phyloP scores from a whole-genome alignment of 2,888 invertebrate genomes.

The Odontomyia ornata region DNA sequence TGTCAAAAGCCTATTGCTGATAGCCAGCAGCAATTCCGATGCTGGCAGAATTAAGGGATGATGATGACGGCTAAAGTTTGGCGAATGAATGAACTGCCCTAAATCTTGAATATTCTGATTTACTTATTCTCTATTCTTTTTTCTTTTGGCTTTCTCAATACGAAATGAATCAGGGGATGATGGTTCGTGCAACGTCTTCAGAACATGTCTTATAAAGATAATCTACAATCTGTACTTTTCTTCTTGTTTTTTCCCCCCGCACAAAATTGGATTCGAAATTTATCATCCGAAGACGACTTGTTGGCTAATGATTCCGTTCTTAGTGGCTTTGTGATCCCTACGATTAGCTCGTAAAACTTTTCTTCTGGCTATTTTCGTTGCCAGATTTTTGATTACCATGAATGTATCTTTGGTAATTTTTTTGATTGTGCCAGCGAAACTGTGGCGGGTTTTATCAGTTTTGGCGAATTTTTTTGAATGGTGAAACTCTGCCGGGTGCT shows the following conservation, averaged over 20 bases:
- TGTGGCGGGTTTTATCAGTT: not conserved
- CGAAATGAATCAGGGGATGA: too few species aligned
- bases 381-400: not conserved
- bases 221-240: not conserved
- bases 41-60: not conserved
- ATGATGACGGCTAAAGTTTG: not conserved
- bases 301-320: conserved; percentile 35
- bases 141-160: too few species aligned
- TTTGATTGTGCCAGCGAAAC: not conserved
- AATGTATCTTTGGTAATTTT: not conserved
- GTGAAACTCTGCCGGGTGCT: too few species aligned
- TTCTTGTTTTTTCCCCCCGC: not conserved
- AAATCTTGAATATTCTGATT: conserved; percentile 19
- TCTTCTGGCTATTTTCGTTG: not conserved
- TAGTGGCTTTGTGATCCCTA: conserved; percentile 14
- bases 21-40: not conserved
- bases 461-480: not conserved
- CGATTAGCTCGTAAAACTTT: conserved; percentile 35
- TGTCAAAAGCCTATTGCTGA: not conserved
- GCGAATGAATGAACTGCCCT: not conserved
- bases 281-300: conserved; percentile 38
- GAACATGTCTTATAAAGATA: conserved; percentile 11
- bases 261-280: conserved; percentile 36
- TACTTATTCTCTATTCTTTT: not conserved
- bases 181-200: not conserved